Conservation (phyloP, 2,113 vertebrate genomes). For the Ibidorhyncha struthersii region DNA sequence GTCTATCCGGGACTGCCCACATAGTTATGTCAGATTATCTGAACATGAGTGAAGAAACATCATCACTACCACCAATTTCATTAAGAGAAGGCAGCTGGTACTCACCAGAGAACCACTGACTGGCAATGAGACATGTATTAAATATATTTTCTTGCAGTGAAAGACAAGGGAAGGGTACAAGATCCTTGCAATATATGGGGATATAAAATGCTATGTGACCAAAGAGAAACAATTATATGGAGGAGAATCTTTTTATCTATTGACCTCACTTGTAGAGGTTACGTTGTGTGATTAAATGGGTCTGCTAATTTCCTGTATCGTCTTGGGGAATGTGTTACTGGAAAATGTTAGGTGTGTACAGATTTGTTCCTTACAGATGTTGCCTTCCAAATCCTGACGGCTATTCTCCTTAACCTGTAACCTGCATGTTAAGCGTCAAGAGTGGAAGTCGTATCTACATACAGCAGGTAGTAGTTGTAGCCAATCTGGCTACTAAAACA, state of each 20-base stretch:
- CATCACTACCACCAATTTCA: not conserved
- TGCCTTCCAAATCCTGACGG: not conserved
- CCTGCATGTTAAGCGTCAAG: not conserved
- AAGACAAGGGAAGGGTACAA: not conserved
- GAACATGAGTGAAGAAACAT: not conserved
- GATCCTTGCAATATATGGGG: not conserved
- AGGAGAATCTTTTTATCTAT: not conserved
- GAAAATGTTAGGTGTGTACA: not conserved
- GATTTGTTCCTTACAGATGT: not conserved
- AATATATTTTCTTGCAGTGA: not conserved
- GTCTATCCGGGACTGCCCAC: not conserved
- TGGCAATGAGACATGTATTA: not conserved
- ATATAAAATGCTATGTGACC: not conserved
- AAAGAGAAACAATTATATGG: not conserved
- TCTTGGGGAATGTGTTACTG: not conserved
- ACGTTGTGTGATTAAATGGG: not conserved
- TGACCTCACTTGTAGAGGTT: not conserved
- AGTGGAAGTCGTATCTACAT: not conserved
- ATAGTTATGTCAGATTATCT: not conserved
- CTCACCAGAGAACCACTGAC: not conserved
- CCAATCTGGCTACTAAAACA: not conserved
- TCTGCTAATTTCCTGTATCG: not conserved
- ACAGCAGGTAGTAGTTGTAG: not conserved
- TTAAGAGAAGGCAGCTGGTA: not conserved
- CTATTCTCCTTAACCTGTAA: not conserved